phyloP scores from a whole-genome alignment of 2,113 vertebrate genomes.

The Podilymbus podiceps region DNA sequence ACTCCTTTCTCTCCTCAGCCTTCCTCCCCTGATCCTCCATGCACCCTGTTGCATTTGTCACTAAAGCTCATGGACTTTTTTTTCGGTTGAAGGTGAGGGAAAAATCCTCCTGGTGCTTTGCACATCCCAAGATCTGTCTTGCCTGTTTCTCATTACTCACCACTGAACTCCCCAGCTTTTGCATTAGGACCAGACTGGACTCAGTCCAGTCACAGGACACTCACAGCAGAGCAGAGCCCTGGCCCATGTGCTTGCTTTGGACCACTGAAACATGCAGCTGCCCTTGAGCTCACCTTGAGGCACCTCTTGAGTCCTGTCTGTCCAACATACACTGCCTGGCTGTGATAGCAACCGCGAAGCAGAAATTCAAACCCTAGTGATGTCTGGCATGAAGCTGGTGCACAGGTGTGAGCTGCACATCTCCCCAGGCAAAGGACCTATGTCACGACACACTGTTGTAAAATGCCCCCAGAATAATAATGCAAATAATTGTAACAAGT shows the following conservation, averaged over 20 bases:
- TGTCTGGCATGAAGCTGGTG: background rate
- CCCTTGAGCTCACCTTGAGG: background rate
- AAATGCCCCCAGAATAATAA: background rate
- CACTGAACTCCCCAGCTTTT: background rate
- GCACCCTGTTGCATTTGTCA: background rate
- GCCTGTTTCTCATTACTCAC: accelerated
- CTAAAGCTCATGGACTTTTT: background rate
- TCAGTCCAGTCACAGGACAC: background rate
- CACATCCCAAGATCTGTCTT: background rate
- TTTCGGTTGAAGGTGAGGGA: background rate
- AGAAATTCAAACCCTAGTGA: background rate
- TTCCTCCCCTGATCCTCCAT: background rate
- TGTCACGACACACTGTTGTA: accelerated
- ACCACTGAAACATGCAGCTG: background rate
- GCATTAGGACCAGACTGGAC: background rate
- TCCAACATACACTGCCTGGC: background rate
- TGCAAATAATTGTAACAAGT: background rate
- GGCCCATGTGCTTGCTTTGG: background rate
- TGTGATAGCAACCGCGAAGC: accelerated
- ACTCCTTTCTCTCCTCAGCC: background rate
- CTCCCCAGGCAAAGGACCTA: background rate
- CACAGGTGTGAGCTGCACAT: background rate
- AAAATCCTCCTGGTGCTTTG: background rate
- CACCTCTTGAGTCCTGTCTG: background rate
- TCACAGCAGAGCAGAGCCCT: background rate